These are phyloP conservation scores for Leucoma salicis DNA, from an alignment of 2,888 invertebrate species.

Conservation along the genomic window DNA sequence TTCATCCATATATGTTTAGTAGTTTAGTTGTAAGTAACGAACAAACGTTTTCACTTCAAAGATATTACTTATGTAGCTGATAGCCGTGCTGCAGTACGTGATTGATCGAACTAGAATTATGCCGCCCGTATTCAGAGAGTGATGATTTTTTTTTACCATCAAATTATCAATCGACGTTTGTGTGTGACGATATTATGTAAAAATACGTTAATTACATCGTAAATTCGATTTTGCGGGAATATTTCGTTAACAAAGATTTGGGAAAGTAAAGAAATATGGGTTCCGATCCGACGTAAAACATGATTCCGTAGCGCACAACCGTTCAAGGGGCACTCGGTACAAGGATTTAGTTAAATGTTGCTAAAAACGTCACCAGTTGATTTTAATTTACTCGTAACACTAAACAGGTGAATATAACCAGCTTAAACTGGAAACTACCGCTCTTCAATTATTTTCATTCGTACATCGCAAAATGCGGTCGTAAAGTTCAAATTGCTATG, in stretches of 20 bases:
- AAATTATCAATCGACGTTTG: no score
- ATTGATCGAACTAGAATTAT: no score
- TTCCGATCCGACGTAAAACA: background rate
- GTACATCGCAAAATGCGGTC: slow-evolving; percentile 3
- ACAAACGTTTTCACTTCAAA: no score
- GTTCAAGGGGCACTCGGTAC: background rate
- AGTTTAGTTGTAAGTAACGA: no score
- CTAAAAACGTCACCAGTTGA: slow-evolving; percentile 3
- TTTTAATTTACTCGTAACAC: slow-evolving; percentile 2
- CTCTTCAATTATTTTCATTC: slow-evolving; percentile 7
- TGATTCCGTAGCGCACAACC: background rate
- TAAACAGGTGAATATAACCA: slow-evolving; percentile 4
- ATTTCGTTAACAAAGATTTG: background rate
- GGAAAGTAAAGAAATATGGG: background rate
- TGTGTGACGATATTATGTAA: no score
- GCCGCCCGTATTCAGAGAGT: no score
- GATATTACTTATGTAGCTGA: no score
- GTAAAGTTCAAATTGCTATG: slow-evolving; percentile 8
- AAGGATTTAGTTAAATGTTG: slow-evolving; percentile 1
- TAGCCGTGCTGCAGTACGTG: no score
- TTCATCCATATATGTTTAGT: no score
- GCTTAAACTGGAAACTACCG: background rate
- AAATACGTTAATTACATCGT: no score
- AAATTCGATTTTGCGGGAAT: no score
- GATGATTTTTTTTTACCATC: no score